Percentiles rank a stretch among this genome's conserved stretches.
Evolutionary conservation across 2,888 invertebrate species (phyloP).

Genomic region (Brachyptera risi): DNA sequence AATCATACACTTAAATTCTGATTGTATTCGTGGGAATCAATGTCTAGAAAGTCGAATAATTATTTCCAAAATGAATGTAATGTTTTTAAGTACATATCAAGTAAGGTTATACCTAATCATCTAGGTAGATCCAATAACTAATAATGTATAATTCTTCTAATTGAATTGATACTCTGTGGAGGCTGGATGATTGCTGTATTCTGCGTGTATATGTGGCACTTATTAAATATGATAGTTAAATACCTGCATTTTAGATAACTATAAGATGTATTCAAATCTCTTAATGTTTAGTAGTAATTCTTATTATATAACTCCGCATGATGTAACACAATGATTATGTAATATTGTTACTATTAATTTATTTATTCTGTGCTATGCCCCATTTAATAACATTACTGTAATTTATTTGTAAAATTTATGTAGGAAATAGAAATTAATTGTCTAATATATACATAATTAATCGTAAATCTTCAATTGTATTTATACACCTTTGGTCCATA

Average conservation of each 20-base stretch:
- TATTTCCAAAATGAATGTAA: neutral
- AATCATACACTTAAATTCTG: no score
- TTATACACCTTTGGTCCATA: no score
- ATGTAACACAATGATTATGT: slow-evolving; percentile 20
- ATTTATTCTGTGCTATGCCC: slow-evolving; percentile 28
- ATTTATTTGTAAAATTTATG: slow-evolving; percentile 31
- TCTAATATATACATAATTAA: slow-evolving; percentile 26
- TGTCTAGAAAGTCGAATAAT: no score
- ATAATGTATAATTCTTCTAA: no score
- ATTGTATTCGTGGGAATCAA: no score
- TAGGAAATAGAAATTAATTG: slow-evolving; percentile 27
- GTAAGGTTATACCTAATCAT: no score
- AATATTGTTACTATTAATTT: slow-evolving; percentile 21
- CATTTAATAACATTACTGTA: slow-evolving; percentile 22
- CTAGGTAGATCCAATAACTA: no score
- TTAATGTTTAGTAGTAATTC: slow-evolving; percentile 13
- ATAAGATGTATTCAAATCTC: neutral
- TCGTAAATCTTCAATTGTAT: no score
- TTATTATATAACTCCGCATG: no score
- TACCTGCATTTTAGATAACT: slow-evolving; percentile 1
- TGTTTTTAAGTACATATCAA: slow-evolving; percentile 16
- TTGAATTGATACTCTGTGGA: no score
- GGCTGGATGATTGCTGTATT: no score
- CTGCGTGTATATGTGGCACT: slow-evolving; percentile 25
- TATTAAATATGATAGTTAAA: slow-evolving; percentile 14